Evolutionary conservation across 2,797 vertebrate genomes (phyloP), one percentile per base, ranked within the genome.

Genomic region (Merluccius polli): DNA sequence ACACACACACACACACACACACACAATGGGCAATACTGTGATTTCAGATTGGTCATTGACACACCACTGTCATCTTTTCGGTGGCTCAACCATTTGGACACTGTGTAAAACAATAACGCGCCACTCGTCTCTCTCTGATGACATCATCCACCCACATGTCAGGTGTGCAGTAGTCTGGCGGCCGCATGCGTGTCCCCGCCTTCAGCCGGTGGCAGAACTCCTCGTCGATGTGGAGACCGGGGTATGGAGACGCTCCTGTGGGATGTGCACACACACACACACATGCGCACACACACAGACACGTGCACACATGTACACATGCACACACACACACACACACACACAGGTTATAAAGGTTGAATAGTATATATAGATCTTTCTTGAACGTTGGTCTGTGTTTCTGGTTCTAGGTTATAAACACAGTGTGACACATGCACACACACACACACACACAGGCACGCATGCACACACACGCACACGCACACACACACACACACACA

Each of bases 171-270:
- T 96, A 97, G 38, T 97, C 95, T 27, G 96, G 96, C 0, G 95
- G 92, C 87, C 95, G 92, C 97, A 98, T 98, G 74, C 96, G 92
- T 0, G 95, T 97, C n/a, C 97, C 97, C 3, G 88, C 94, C 81
- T 96, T 98, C 80, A 98, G 94, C n/a, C 94, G 89, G 74, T 95
- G 95, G 87, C 96, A 98, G 83, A 98, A 98, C 83, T 97, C 95
- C 87, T 98, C 96, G 70, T 98, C 96, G 12, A 98, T 97, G 81
- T 98, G 95, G 77, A 97, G 92, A 21, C 97, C 96, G 0, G 96
- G 97, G 85, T 98, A 98, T 0, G 97, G 97, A 16, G 97, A 97
- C 1, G 96, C 96, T 81, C 97, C 97, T 98, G 31, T n/a, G 65
- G 48, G 9, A 44, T 21, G 27, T 18, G 27, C 5, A 36, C 48